Percentiles rank a stretch among this genome's conserved stretches.
Conservation (phyloP, 92 coral and sea anemone species). For the Porites evermanni region DNA sequence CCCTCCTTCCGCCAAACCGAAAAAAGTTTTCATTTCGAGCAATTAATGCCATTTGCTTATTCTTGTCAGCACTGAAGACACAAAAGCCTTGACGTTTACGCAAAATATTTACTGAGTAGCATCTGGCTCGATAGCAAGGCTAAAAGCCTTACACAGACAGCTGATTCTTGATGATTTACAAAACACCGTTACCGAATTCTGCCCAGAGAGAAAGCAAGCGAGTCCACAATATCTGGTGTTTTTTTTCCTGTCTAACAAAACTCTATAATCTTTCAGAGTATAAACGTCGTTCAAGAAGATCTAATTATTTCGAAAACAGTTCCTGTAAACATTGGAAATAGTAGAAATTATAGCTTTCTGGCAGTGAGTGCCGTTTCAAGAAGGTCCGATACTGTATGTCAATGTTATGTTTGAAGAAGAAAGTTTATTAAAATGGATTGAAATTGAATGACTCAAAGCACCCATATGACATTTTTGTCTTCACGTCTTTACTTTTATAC, state of each 20-base stretch:
- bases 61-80: slow-evolving; percentile 3
- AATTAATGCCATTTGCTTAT: slow-evolving; percentile 4
- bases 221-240: no score
- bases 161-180: no score
- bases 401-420: slow-evolving; percentile 8
- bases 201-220: no score
- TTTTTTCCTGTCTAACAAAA: not conserved
- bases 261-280: not conserved
- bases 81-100: slow-evolving; percentile 5
- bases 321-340: not conserved
- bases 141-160: no score
- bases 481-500: not conserved
- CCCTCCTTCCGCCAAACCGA: not conserved
- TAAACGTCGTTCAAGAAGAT: no score
- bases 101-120: not conserved
- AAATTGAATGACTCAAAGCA: not conserved
- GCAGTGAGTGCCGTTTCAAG: not conserved
- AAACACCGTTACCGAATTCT: no score
- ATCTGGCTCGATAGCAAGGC: not conserved
- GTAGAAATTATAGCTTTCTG: not conserved
- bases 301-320: not conserved
- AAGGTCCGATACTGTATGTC: not conserved
- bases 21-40: slow-evolving; percentile 15
- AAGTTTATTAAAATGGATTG: slow-evolving; percentile 5
- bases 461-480: not conserved